Evolutionary conservation across 2,113 vertebrate genomes (phyloP).

Genomic region (Limnothrissa miodon): DNA sequence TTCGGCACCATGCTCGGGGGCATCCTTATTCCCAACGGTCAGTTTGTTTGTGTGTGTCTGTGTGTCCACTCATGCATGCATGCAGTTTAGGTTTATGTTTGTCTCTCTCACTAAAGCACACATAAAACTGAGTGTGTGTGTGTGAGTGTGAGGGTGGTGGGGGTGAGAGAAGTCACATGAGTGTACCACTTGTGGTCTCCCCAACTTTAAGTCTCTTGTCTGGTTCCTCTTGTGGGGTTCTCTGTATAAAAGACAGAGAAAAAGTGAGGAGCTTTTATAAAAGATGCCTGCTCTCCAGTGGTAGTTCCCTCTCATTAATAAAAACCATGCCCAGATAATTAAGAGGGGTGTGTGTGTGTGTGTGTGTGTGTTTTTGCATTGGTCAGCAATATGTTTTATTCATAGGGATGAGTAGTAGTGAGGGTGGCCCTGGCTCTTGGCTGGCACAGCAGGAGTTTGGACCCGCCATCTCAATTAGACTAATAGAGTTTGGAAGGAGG

Average conservation of each 20-base stretch:
- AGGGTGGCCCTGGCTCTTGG: background rate
- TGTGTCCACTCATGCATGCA: background rate
- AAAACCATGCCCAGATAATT: background rate
- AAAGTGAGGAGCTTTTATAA: background rate
- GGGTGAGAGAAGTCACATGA: background rate
- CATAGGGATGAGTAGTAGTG: background rate
- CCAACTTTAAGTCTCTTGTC: background rate
- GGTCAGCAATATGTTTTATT: slow-evolving; percentile 17
- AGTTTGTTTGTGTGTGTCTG: slow-evolving; percentile 45
- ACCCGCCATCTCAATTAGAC: slow-evolving; percentile 25
- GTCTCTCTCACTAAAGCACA: too few species aligned
- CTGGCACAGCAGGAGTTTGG: background rate
- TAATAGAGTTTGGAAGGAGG: slow-evolving; percentile 11
- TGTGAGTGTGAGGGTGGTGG: background rate
- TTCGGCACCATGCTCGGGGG: slow-evolving; percentile 97
- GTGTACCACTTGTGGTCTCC: background rate
- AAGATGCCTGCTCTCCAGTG: background rate
- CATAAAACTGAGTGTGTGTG: too few species aligned
- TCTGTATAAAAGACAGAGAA: background rate
- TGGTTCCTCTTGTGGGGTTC: background rate
- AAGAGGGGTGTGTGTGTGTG: background rate
- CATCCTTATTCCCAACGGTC: slow-evolving; percentile 95
- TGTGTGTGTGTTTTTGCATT: slow-evolving; percentile 13
- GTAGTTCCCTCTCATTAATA: background rate
- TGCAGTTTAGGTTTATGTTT: slow-evolving; percentile 7